Evolutionary conservation across 2,113 vertebrate species (phyloP).

Genomic region (Polypterus bichir): DNA sequence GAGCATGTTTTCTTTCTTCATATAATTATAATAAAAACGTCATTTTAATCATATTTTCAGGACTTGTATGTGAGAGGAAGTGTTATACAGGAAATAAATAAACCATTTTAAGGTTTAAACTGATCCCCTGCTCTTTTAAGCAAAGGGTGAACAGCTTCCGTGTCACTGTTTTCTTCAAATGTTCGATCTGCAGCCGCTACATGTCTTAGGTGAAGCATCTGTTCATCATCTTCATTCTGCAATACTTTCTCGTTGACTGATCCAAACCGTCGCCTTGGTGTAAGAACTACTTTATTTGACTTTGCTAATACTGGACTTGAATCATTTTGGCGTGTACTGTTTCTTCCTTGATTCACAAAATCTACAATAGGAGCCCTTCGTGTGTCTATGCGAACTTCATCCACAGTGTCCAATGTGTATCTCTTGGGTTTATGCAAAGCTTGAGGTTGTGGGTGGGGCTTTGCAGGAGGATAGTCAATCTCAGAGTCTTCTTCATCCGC

Average conservation of each 20-base stretch:
- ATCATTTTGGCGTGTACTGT: too few relatives aligned
- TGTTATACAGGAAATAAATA: too few relatives aligned
- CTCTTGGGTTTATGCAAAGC: slow-evolving; percentile 16
- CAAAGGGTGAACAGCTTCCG: slow-evolving; percentile 25
- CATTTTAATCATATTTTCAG: too few relatives aligned
- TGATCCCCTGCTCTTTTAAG: slow-evolving; percentile 34
- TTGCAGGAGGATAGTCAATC: slow-evolving; percentile 23
- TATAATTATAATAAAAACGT: too few relatives aligned
- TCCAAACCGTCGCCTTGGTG: slow-evolving; percentile 5
- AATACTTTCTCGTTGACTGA: neutral
- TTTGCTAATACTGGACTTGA: neutral
- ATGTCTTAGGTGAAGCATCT: slow-evolving; percentile 1
- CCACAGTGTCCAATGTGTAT: slow-evolving; percentile 33
- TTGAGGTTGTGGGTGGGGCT: slow-evolving; percentile 3
- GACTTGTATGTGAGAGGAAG: too few relatives aligned
- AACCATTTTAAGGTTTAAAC: slow-evolving; percentile 7
- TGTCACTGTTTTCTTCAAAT: slow-evolving; percentile 1
- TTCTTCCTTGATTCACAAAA: slow-evolving; percentile 21
- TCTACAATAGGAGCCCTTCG: slow-evolving; percentile 17
- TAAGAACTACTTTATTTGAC: neutral
- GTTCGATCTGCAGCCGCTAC: neutral
- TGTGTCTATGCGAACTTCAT: slow-evolving; percentile 15
- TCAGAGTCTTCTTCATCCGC: slow-evolving; percentile 27
- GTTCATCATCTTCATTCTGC: slow-evolving; percentile 3
- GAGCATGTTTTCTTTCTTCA: too few relatives aligned